A percentile compares a stretch with the other conserved stretches of the same genome.
phyloP scores from a whole-genome alignment of 2,797 vertebrate genomes.

The Melanotaenia pygmaea region DNA sequence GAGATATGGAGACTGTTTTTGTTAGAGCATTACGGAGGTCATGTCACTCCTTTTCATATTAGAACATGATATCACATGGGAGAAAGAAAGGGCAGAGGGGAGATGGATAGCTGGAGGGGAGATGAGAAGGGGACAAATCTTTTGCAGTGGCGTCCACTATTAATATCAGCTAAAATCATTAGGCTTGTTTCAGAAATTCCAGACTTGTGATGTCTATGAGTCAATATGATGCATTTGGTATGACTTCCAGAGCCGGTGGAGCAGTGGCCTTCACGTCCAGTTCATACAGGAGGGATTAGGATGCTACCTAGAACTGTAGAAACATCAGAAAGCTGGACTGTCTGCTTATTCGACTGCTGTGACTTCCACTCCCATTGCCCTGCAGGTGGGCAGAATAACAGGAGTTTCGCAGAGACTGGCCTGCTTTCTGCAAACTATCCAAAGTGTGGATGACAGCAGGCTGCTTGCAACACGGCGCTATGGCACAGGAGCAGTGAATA shows the following conservation, averaged over 20 bases:
- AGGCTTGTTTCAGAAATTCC: constrained; percentile 2
- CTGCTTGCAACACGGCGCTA: constrained; percentile 17
- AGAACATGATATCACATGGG: constrained; percentile 60
- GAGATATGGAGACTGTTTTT: constrained; percentile 38
- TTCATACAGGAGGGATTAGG: background rate
- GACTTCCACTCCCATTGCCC: constrained; percentile 34
- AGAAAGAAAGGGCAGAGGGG: constrained; percentile 51
- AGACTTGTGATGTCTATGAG: constrained; percentile 16
- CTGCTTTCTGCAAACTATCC: constrained; percentile 36
- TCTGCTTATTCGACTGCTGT: constrained; percentile 39
- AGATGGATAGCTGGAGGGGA: constrained; percentile 39
- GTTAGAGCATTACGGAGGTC: constrained; percentile 30
- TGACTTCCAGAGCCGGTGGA: constrained; percentile 19
- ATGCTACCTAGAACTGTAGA: constrained; percentile 7
- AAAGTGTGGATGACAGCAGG: constrained; percentile 13
- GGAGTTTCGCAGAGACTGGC: constrained; percentile 27
- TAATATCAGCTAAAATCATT: constrained; percentile 21
- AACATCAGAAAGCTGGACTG: constrained; percentile 34
- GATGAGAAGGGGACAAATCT: constrained; percentile 19
- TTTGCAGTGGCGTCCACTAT: background rate
- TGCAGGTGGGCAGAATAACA: constrained; percentile 44
- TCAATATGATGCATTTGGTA: constrained; percentile 12
- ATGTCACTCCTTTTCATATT: constrained; percentile 49
- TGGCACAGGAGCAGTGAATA: constrained; percentile 53
- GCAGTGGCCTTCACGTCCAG: constrained; percentile 3